Evolutionary conservation across 2,113 vertebrate species (phyloP).

Genomic region (Apteryx mantelli): DNA sequence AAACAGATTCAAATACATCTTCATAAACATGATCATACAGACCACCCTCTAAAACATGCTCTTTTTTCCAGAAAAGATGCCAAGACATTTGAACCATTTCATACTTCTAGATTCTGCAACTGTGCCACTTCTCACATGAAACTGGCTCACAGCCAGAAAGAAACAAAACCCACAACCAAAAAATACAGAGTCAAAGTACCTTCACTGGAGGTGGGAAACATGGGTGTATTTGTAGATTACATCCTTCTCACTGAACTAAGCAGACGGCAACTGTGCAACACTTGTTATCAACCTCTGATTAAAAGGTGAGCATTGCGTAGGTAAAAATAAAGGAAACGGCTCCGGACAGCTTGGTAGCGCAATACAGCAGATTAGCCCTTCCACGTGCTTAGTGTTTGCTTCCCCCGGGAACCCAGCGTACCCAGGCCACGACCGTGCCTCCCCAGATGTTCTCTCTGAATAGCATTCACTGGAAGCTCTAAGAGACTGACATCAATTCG

Average conservation of each 20-base stretch:
- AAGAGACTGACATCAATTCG: not conserved
- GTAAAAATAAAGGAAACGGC: not conserved
- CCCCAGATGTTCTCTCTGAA: not conserved
- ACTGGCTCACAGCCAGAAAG: not conserved
- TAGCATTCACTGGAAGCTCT: not conserved
- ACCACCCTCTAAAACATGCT: not conserved
- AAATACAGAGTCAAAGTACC: not conserved
- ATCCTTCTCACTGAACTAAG: not conserved
- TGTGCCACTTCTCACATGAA: not conserved
- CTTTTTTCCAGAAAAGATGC: not conserved
- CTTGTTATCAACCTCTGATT: not conserved
- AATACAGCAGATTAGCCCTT: not conserved
- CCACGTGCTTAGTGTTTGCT: not conserved
- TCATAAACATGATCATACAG: not conserved
- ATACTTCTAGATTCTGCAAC: not conserved
- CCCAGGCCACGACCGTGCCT: not conserved
- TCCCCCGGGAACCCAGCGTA: fast-evolving
- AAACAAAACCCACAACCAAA: not conserved
- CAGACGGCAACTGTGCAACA: not conserved
- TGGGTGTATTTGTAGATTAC: not conserved
- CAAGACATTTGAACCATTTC: not conserved
- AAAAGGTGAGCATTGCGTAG: not conserved
- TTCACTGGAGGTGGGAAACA: not conserved
- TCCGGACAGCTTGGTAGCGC: not conserved
- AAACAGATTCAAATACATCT: not conserved